Percentiles rank a stretch among this genome's conserved stretches.
phyloP scores from a whole-genome alignment of 2,888 invertebrate genomes.

The Calephelis perditalis region DNA sequence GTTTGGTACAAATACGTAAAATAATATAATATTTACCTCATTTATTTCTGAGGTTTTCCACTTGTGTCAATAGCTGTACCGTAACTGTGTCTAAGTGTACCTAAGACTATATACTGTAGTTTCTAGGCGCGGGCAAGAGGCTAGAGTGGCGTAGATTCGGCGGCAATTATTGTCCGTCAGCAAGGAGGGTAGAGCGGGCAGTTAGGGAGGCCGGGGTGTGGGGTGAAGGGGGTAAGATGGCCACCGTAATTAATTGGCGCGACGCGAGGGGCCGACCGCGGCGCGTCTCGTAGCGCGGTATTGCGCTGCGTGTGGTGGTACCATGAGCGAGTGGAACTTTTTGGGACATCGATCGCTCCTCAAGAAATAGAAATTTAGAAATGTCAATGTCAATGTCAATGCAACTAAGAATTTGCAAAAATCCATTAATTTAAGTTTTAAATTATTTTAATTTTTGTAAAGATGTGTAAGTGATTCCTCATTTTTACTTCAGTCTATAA shows the following conservation, averaged over 20 bases:
- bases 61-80: background rate
- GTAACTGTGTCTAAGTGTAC: slow-evolving; percentile 9
- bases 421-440: no score
- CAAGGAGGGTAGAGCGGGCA: slow-evolving; percentile 38
- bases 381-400: no score
- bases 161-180: slow-evolving; percentile 75
- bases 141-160: slow-evolving; percentile 51
- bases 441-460: no score
- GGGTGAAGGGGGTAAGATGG: slow-evolving; percentile 63
- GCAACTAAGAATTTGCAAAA: no score
- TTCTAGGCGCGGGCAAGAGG: slow-evolving; percentile 37
- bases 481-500: no score
- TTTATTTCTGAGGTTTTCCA: background rate
- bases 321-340: slow-evolving; percentile 25
- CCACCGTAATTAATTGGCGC: slow-evolving; percentile 78
- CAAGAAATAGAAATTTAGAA: background rate
- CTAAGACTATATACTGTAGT: slow-evolving; percentile 7
- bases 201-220: slow-evolving; percentile 34
- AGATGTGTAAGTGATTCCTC: no score
- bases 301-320: slow-evolving; percentile 54
- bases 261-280: slow-evolving; percentile 76
- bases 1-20: no score
- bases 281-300: slow-evolving; percentile 70
- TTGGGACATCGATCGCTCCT: slow-evolving; percentile 4
- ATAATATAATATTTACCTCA: no score